Evolutionary conservation across 37 sponge, comb jelly and placozoan genomes (phyloP).

Genomic region (Halichondria panicea): DNA sequence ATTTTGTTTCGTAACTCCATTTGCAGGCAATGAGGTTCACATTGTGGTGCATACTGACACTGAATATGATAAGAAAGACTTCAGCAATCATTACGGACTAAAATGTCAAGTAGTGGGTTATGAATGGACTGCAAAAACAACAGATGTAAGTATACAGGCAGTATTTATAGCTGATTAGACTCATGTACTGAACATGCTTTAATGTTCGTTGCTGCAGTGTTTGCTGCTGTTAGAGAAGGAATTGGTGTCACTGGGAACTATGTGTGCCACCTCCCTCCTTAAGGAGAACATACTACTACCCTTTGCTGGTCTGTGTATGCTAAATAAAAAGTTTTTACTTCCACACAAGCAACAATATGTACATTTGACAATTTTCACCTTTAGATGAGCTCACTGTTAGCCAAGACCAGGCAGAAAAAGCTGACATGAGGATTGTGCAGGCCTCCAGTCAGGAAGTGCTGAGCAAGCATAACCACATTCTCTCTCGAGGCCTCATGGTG

Average conservation of each 20-base stretch:
- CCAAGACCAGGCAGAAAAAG: slow-evolving; percentile 45
- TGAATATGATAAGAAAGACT: slow-evolving; percentile 90
- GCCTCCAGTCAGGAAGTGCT: slow-evolving; percentile 78
- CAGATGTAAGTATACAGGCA: slow-evolving; percentile 30
- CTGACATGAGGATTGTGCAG: slow-evolving; percentile 87
- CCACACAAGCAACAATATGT: too few relatives aligned
- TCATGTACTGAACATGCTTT: neutral
- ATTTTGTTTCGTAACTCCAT: neutral
- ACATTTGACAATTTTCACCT: neutral
- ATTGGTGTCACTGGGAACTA: slow-evolving; percentile 68
- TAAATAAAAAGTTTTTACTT: too few relatives aligned
- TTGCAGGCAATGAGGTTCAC: slow-evolving; percentile 79
- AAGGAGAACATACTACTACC: slow-evolving; percentile 55
- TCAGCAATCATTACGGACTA: slow-evolving; percentile 82
- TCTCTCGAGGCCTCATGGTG: slow-evolving; percentile 73
- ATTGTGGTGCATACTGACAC: slow-evolving; percentile 79
- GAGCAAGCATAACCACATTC: slow-evolving; percentile 45
- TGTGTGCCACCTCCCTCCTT: slow-evolving; percentile 77
- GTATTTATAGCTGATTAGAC: neutral
- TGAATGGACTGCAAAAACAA: slow-evolving; percentile 63
- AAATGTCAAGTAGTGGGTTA: slow-evolving; percentile 89
- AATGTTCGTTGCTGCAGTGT: slow-evolving; percentile 50
- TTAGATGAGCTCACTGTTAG: slow-evolving; percentile 68
- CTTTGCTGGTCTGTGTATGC: slow-evolving; percentile 56
- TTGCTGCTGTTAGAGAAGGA: slow-evolving; percentile 81